Evolutionary conservation across 2,888 invertebrate genomes (phyloP), one percentile per base, ranked within the genome.

Genomic region (Calameuta idolon): DNA sequence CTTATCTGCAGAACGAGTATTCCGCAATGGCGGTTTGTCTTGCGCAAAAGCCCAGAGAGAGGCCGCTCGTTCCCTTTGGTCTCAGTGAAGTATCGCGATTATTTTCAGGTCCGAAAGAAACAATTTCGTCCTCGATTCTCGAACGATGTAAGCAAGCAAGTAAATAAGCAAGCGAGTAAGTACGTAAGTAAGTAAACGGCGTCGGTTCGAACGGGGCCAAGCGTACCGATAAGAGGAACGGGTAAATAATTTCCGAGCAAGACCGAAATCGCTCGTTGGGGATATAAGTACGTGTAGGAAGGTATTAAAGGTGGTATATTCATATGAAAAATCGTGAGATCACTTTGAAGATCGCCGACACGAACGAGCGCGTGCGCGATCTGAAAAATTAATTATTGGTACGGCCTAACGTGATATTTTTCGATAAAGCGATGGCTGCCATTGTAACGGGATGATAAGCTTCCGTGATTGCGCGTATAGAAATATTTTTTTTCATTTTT

Each of bases 311-410:
- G 55, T 23, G 5, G 55, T 23, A 9, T 55, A 55, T 55, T 15
- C 55, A 55, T 23, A 71, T 34, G 71, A 71, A 71, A 34, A 31
- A 33, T 71, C 71, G 31, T 71, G 78, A 80, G 80, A 83, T 83
- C 80, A 74, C 80, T 83, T 81, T 81, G 81, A 80, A 78, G 79
- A 79, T 77, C 76, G 76, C 81, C 80, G 80, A 75, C 78, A 75
- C 31, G 69, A 34, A 31, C 3, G 71, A 71, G 76, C 79, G 81
- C 80, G 81, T 85, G 81, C 80, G 79, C 80, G 81, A 84, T 81
- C 80, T 83, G 81, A 79, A 83, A 84, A 86, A 85, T 85, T 84
- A 86, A 85, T 87, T 86, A 86, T 82, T 82, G 80, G 77, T 80
- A 74, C 79, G 77, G 55, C 81, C 77, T 37, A 84, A 82, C 82